Evolutionary conservation across 2,888 invertebrate genomes (phyloP).

Genomic region (Oscheius sp.): DNA sequence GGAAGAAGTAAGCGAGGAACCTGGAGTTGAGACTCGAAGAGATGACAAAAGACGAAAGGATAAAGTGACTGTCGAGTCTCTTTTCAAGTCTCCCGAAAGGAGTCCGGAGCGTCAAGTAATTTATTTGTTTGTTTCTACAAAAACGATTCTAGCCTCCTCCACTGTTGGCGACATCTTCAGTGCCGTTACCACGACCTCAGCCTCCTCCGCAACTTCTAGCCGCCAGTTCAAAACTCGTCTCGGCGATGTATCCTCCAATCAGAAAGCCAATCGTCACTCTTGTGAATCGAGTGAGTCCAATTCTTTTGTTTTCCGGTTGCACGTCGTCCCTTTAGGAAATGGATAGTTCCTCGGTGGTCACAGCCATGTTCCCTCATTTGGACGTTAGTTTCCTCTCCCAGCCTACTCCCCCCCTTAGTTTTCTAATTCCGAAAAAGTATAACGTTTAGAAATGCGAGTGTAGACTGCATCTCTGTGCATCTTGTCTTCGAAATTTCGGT

Average conservation of each 20-base stretch:
- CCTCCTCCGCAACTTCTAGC: constrained; percentile 33
- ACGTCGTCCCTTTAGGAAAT: constrained; percentile 10
- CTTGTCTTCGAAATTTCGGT: constrained; percentile 21
- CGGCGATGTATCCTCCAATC: constrained; percentile 66
- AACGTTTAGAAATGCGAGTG: constrained; percentile 15
- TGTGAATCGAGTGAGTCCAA: constrained; percentile 32
- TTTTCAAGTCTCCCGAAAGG: constrained; percentile 45
- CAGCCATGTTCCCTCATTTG: constrained; percentile 63
- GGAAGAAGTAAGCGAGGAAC: constrained; percentile 31
- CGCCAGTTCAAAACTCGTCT: constrained; percentile 60
- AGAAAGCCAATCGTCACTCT: constrained; percentile 34
- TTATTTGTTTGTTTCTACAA: neutral
- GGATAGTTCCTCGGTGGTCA: constrained; percentile 59
- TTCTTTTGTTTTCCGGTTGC: neutral
- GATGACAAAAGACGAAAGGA: constrained; percentile 33
- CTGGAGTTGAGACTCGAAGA: constrained; percentile 4
- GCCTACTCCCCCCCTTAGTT: neutral
- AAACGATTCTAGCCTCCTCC: neutral
- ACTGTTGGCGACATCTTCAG: neutral
- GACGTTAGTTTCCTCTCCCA: constrained; percentile 8
- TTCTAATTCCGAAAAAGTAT: neutral
- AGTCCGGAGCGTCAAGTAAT: constrained; percentile 18
- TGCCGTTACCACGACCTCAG: neutral
- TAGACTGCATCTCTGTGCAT: constrained; percentile 20
- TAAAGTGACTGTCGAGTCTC: constrained; percentile 47